These are phyloP conservation scores for Atta texana DNA, from an alignment of 1,140 invertebrate species.

Conservation along the genomic window DNA sequence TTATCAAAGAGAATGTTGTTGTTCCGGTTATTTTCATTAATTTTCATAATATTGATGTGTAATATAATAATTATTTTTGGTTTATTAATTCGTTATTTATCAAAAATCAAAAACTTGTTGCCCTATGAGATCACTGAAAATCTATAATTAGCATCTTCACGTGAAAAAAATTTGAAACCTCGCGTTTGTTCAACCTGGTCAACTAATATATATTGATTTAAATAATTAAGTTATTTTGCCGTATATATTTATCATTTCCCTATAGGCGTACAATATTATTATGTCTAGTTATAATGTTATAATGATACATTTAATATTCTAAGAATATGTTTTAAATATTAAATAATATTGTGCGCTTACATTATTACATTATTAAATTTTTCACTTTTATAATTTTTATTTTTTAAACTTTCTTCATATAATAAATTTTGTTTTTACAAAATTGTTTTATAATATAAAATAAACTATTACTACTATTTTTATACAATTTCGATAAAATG, in stretches of 20 bases:
- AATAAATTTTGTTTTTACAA: neutral
- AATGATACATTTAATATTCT: no score
- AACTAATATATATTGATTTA: neutral
- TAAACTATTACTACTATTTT: neutral
- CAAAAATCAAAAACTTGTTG: neutral
- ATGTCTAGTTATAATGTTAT: no score
- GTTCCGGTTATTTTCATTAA: slow-evolving; percentile 1
- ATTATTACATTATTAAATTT: neutral
- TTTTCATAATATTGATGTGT: neutral
- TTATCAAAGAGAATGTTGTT: neutral
- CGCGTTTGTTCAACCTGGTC: neutral
- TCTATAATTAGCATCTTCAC: neutral
- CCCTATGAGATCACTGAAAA: neutral
- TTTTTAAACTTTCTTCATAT: neutral
- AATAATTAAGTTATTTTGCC: neutral
- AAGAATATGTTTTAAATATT: no score
- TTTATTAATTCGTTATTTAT: neutral
- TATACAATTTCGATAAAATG: neutral
- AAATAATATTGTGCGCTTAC: no score
- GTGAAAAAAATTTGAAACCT: neutral
- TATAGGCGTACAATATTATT: no score
- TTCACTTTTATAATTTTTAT: neutral
- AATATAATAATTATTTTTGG: neutral
- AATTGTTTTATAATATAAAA: neutral
- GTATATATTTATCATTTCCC: neutral